A percentile compares a stretch with the other conserved stretches of the same genome.
Evolutionary conservation across 2,888 invertebrate genomes (phyloP).

Genomic region (Portevinia maculata): DNA sequence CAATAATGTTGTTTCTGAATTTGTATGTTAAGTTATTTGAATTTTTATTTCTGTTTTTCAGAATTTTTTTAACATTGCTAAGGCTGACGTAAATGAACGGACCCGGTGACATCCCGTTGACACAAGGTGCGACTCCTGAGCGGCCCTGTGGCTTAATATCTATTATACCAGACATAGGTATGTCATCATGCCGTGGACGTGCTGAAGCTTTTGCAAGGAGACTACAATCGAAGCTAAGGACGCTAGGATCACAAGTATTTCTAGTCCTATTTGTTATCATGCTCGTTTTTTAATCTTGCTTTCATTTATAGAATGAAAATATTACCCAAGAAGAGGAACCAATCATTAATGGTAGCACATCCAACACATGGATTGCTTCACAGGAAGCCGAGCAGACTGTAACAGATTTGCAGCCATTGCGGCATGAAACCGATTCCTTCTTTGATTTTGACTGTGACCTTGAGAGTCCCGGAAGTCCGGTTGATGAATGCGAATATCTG

Average conservation of each 20-base stretch:
- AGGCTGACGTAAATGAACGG: conserved; percentile 82
- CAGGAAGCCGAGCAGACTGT: conserved; percentile 80
- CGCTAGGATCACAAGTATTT: conserved; percentile 85
- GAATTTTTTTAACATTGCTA: conserved; percentile 75
- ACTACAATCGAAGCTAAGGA: conserved; percentile 89
- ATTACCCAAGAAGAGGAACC: conserved; percentile 80
- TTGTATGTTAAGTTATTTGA: conserved; percentile 49
- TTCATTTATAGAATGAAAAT: conserved; percentile 78
- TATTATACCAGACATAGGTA: conserved; percentile 85
- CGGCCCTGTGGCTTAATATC: conserved; percentile 88
- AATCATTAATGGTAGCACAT: conserved; percentile 79
- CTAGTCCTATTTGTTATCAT: conserved; percentile 90
- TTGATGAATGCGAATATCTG: conserved; percentile 85
- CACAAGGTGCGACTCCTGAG: conserved; percentile 82
- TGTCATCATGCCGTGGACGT: conserved; percentile 91
- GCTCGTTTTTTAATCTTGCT: conserved; percentile 86
- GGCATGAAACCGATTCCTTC: conserved; percentile 84
- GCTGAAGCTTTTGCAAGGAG: conserved; percentile 92
- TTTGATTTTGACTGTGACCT: conserved; percentile 87
- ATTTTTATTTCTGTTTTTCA: conserved; percentile 65
- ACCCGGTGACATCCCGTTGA: conserved; percentile 81
- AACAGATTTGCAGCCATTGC: conserved; percentile 84
- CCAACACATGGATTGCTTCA: conserved; percentile 81
- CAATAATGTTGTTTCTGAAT: conserved; percentile 31
- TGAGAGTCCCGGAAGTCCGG: conserved; percentile 89